These are phyloP conservation scores for Mirza zaza DNA, from an alignment of 2,113 vertebrate genomes.

Conservation along the genomic window DNA sequence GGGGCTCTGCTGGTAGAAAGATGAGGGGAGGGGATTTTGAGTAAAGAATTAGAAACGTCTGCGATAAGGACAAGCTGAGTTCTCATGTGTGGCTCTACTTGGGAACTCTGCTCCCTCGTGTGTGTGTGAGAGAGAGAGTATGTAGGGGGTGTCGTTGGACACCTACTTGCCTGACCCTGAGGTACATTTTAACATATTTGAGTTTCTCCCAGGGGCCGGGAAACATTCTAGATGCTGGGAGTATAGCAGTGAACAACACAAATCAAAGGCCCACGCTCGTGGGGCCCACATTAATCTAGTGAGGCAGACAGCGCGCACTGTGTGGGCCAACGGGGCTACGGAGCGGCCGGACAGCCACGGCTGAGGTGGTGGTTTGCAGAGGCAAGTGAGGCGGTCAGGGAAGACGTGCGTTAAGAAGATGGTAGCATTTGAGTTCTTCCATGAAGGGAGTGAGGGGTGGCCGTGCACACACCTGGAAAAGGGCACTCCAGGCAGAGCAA, in stretches of 20 bases:
- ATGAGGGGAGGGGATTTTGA: neutral
- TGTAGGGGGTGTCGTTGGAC: neutral
- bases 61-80: neutral
- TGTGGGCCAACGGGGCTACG: too few species aligned
- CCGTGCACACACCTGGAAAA: neutral
- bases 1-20: neutral
- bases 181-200: neutral
- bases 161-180: neutral
- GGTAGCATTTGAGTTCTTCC: neutral
- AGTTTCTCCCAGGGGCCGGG: neutral
- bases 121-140: neutral
- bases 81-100: neutral
- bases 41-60: neutral
- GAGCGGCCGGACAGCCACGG: accelerated
- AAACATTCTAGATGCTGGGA: neutral
- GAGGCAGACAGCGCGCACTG: accelerated
- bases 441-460: neutral
- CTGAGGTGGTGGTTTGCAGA: too few species aligned
- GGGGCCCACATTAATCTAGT: neutral
- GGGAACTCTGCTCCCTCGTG: neutral
- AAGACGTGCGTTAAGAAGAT: neutral
- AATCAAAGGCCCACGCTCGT: accelerated
- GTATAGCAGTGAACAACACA: neutral
- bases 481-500: neutral
- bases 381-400: neutral